Evolutionary conservation across 2,888 invertebrate species (phyloP).

Genomic region (Drosophila hamatofila): DNA sequence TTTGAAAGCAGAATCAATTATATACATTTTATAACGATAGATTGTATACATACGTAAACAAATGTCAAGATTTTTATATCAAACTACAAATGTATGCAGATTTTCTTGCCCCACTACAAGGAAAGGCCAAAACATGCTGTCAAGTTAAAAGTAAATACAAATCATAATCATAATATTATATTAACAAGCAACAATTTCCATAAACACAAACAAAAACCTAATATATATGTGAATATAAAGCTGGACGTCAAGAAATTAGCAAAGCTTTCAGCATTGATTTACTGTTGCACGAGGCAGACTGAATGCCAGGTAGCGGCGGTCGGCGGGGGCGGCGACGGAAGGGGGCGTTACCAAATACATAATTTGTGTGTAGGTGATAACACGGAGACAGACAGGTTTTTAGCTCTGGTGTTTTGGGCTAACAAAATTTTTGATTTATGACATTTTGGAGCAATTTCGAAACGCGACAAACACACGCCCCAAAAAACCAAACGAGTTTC

Average conservation of each 20-base stretch:
- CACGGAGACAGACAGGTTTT: conserved; percentile 65
- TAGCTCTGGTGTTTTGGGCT: conserved; percentile 31
- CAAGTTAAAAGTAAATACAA: conserved; percentile 1
- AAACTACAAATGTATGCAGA: not conserved
- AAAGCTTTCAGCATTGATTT: conserved; percentile 61
- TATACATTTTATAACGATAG: not conserved
- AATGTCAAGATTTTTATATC: not conserved
- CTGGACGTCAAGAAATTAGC: conserved; percentile 61
- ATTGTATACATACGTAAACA: not conserved
- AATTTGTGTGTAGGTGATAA: conserved; percentile 75
- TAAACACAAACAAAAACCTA: conserved; percentile 8
- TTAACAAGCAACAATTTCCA: not conserved
- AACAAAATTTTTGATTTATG: conserved; percentile 73
- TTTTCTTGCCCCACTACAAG: not conserved
- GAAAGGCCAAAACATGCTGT: not conserved
- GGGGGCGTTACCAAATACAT: conserved; percentile 59
- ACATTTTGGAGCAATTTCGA: conserved; percentile 77
- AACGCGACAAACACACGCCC: conserved; percentile 73
- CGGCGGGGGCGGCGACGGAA: not conserved
- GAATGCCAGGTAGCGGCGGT: conserved; percentile 27
- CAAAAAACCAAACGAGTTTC: conserved; percentile 46
- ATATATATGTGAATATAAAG: conserved; percentile 24
- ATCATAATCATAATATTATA: conserved; percentile 2
- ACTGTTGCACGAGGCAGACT: conserved; percentile 46
- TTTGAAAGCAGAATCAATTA: not conserved